phyloP scores from a whole-genome alignment of 2,888 invertebrate species.

The Megamerina dolium region DNA sequence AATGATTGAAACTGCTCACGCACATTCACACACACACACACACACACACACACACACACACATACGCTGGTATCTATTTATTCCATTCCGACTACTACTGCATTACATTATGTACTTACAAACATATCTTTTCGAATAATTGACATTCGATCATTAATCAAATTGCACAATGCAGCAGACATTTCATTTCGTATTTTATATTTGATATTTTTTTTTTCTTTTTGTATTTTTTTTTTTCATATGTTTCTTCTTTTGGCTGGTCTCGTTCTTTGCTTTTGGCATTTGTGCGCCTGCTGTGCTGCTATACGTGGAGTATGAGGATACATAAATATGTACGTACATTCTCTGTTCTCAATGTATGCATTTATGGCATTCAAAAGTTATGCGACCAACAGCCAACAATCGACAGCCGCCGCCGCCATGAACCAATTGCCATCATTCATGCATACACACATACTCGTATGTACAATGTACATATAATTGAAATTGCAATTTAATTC shows the following conservation, averaged over 20 bases:
- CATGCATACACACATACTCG: no score
- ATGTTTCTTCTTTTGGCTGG: neutral
- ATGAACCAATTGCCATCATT: no score
- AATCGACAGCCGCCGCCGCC: neutral
- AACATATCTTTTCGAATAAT: slow-evolving; percentile 46
- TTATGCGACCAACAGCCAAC: slow-evolving; percentile 5
- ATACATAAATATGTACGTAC: no score
- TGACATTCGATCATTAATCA: slow-evolving; percentile 50
- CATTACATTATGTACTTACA: neutral
- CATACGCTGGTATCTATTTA: no score
- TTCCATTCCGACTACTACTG: neutral
- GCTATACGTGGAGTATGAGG: no score
- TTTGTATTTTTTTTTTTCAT: slow-evolving; percentile 4
- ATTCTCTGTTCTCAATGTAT: no score
- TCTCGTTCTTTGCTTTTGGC: slow-evolving; percentile 1
- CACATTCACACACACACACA: no score
- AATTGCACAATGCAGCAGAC: slow-evolving; percentile 49
- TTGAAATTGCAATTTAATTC: no score
- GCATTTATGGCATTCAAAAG: no score
- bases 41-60: no score
- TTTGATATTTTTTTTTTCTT: slow-evolving; percentile 30
- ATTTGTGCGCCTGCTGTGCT: slow-evolving; percentile 7
- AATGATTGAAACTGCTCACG: no score
- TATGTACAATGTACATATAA: no score
- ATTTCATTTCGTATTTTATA: slow-evolving; percentile 40